Evolutionary conservation across 2,113 vertebrate genomes (phyloP), one percentile per base, ranked within the genome.

Genomic region (Andinoacara biseriatus): DNA sequence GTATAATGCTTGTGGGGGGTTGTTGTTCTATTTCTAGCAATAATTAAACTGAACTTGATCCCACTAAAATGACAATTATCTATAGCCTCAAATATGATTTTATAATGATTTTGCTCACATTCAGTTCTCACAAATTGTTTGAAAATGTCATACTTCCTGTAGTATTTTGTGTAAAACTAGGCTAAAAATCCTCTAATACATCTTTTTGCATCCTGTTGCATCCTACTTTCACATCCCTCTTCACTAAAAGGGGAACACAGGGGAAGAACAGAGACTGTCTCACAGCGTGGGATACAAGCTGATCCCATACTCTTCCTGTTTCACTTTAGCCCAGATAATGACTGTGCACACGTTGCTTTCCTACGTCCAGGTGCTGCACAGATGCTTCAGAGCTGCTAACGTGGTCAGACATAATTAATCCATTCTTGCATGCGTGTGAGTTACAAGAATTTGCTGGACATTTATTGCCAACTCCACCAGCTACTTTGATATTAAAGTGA

Each of bases 251-350:
- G 86, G 80, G 91, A 93, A 91, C 90, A 85, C 86, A 84, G 82
- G 90, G 86, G 84, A 89, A 92, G 88, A 88, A 83, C 89, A 85
- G 87, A 94, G 92, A 91, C 83, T 35, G 61, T 81, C 84, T 92
- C 91, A 56, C 90, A 91, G 91, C 82, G 78, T 74, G 87, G 46
- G 33, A 82, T 15, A 31, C 35, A 65, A 78, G 67, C 69, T 81
- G 75, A 87, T 84, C 78, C 88, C 65, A 76, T 77, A 78, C 88
- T 74, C 93, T 93, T 95, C 91, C 91, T 93, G 87, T 91, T 91
- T 87, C 85, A 79, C 84, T 94, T 92, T 83, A 82, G 81, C 85
- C 75, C 35, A 91, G 58, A 62, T 90, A 79, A 88, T 87, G 80
- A 84, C 85, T 93, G 93, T 88, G 83, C 86, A 80, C 75, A 87